A percentile compares a stretch with the other conserved stretches of the same genome.
Evolutionary conservation across 2,888 invertebrate genomes (phyloP).

Genomic region (Eucera pruinosa): DNA sequence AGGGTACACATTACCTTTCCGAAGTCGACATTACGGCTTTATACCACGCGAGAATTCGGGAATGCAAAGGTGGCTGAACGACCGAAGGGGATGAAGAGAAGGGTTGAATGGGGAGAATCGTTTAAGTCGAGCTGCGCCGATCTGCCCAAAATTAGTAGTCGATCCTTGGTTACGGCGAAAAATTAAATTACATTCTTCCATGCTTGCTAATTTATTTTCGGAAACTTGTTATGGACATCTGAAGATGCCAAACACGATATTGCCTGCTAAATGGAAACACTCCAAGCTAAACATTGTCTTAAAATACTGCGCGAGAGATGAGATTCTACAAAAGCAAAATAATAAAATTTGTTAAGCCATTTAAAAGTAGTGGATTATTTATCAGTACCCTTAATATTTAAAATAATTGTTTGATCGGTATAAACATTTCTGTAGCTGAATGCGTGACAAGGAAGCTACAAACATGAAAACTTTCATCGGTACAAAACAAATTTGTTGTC

Average conservation of each 20-base stretch:
- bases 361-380: no score
- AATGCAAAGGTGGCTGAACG: constrained; percentile 38
- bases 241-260: not conserved
- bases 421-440: not conserved
- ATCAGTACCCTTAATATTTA: not conserved
- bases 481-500: not conserved
- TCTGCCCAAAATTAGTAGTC: constrained; percentile 61
- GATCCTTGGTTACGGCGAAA: constrained; percentile 39
- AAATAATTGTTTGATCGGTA: no score
- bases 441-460: not conserved
- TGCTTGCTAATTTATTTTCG: not conserved
- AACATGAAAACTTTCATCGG: not conserved
- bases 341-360: no score
- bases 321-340: not conserved
- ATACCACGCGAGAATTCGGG: constrained; percentile 69
- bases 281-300: not conserved
- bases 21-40: constrained; percentile 67
- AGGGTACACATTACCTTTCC: constrained; percentile 57
- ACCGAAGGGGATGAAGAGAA: constrained; percentile 5
- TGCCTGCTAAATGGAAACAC: not conserved
- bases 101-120: constrained; percentile 38
- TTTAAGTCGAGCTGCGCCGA: constrained; percentile 56
- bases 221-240: not conserved
- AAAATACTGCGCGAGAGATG: no score
- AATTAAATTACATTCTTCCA: constrained; percentile 10